These are phyloP conservation scores for Sesia apiformis DNA, from an alignment of 2,888 invertebrate genomes.

Conservation along the genomic window DNA sequence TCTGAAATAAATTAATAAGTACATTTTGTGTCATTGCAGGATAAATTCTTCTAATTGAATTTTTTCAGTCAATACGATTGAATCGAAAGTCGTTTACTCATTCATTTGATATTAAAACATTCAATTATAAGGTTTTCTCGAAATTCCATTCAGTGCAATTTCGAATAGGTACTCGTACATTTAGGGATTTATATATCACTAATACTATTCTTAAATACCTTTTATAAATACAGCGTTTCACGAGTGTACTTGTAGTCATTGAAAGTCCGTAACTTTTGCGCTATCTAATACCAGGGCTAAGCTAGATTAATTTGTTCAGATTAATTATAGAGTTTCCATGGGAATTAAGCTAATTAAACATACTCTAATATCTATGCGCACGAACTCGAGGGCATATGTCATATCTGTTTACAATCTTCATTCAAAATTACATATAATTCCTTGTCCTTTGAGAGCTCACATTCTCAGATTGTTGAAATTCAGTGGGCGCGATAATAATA, in stretches of 20 bases:
- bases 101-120: neutral
- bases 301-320: too few species aligned
- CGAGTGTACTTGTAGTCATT: too few species aligned
- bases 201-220: neutral
- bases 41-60: neutral
- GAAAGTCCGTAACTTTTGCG: too few species aligned
- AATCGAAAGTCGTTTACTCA: neutral
- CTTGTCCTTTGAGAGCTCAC: neutral
- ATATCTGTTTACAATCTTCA: neutral
- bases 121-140: neutral
- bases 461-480: constrained; percentile 57
- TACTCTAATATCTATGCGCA: too few species aligned
- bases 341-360: too few species aligned
- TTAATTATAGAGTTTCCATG: too few species aligned
- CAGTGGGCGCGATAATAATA: constrained; percentile 62
- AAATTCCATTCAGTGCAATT: neutral
- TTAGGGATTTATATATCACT: neutral
- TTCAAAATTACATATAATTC: neutral
- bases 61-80: neutral
- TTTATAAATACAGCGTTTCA: too few species aligned
- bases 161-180: neutral
- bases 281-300: too few species aligned
- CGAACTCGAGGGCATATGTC: too few species aligned
- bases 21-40: too few species aligned
- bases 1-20: too few species aligned